Base-by-base conservation (phyloP, 1,140 invertebrate genomes). In the Neuroterus valhalla region DNA sequence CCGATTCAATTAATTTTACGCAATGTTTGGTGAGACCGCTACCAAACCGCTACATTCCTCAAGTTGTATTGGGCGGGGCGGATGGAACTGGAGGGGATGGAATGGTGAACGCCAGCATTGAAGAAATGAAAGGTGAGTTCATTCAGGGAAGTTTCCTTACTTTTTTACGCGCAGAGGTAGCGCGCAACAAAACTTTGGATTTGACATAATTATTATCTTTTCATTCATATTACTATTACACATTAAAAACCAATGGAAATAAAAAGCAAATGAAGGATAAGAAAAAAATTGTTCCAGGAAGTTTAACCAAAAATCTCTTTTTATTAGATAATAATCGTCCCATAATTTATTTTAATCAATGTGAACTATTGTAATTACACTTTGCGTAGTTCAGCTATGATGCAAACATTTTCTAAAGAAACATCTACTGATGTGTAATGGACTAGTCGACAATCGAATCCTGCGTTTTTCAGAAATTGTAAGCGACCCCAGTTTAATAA, bases 351-450 rank as follows among this genome's bases (percentile, higher is more conserved):
- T 8, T 38, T 38, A 38, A 38, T 38, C 10, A 5, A 5, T 38
- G 4, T 5, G 6, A 38, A 38, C 31, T 38, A 8, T 38, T 38
- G 6, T 19, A 44, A 21, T 15, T 44, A 44, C 14, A 44, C 38
- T n/a, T 19, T 68, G 38, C 17, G 2, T 44, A 44, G 67, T 48
- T 70, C 82, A 68, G 93, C 94, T 21, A 96, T 84, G 31, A 96
- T 91, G 79, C 94, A 95, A 66, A 95, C 91, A 90, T 97, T 97
- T 88, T 97, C 96, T 14, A 93, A 90, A 0, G 96, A 95, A 3
- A 94, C 87, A 42, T 91, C 85, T 5, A 85, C 78, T 21, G 92
- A 87, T 45, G 94, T 94, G 84, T 95, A 96, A 82, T 92, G 90
- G 78, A 93, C 89, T 21, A 96, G 88, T 1, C 88, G 82, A 69